Evolutionary conservation across 2,113 vertebrate species (phyloP).

Genomic region (Heloderma charlesbogerti): DNA sequence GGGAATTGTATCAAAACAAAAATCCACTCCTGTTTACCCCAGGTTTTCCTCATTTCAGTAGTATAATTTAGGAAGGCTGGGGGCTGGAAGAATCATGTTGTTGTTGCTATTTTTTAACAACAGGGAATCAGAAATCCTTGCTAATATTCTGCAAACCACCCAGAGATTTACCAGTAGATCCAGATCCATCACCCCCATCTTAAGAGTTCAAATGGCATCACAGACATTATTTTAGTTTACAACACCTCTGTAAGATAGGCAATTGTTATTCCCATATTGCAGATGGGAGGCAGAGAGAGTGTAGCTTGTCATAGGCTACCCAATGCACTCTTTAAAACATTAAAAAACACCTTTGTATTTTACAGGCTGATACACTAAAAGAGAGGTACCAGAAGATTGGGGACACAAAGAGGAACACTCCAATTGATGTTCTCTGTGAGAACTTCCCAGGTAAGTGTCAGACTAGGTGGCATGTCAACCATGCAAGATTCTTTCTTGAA

Average conservation of each 20-base stretch:
- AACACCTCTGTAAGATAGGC: background rate
- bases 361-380: conserved; percentile 97
- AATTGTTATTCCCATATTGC: background rate
- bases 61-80: background rate
- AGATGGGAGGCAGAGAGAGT: background rate
- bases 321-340: no score
- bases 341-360: background rate
- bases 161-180: background rate
- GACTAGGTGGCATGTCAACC: background rate
- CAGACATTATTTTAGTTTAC: background rate
- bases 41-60: no score
- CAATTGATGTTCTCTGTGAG: conserved; percentile 98
- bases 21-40: no score
- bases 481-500: background rate
- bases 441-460: conserved; percentile 92
- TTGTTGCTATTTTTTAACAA: background rate
- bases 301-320: background rate
- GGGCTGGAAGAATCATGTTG: background rate
- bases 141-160: background rate
- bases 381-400: conserved; percentile 99
- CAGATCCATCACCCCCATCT: no score
- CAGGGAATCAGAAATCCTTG: background rate
- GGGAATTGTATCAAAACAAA: no score
- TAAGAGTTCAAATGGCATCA: background rate
- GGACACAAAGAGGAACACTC: conserved; percentile 98